phyloP scores from a whole-genome alignment of 2,888 invertebrate genomes.

The Phoronis australis region DNA sequence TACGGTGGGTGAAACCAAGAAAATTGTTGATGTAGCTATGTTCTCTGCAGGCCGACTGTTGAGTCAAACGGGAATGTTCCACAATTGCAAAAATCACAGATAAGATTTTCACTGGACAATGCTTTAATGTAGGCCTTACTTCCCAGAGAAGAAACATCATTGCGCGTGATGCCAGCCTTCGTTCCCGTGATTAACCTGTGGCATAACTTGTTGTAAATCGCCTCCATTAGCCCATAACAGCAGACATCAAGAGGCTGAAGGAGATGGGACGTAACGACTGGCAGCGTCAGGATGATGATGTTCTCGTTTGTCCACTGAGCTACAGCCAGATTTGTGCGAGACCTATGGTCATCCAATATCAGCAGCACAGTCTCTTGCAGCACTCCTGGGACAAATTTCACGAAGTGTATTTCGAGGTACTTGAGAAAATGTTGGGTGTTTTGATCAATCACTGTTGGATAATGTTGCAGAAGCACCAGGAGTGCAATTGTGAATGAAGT shows the following conservation, averaged over 20 bases:
- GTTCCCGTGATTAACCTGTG: conserved; percentile 8
- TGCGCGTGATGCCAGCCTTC: conserved; percentile 5
- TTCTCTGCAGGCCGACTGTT: no score
- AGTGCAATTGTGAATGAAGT: conserved; percentile 14
- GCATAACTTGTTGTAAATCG: conserved; percentile 6
- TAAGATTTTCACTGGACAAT: conserved; percentile 11
- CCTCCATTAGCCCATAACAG: conserved; percentile 17
- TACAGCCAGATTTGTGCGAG: conserved; percentile 18
- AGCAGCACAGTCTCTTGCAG: conserved; percentile 14
- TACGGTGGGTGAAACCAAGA: no score
- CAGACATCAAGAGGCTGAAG: conserved; percentile 12
- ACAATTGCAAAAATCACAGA: conserved; percentile 8
- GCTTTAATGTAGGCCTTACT: conserved; percentile 10
- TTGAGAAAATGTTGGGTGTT: conserved; percentile 16
- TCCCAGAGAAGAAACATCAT: conserved; percentile 8
- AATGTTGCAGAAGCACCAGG: conserved; percentile 15
- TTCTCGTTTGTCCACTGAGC: conserved; percentile 20
- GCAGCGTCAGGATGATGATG: conserved; percentile 18
- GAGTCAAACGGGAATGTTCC: conserved; percentile 16
- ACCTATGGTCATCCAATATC: conserved; percentile 19
- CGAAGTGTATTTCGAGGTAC: conserved; percentile 19
- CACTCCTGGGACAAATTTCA: conserved; percentile 15
- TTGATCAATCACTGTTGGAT: conserved; percentile 8
- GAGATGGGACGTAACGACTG: conserved; percentile 9
- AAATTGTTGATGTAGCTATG: no score